Evolutionary conservation across 2,888 invertebrate genomes (phyloP), one percentile per base, ranked within the genome.

Genomic region (Scelioninae gen. 1): DNA sequence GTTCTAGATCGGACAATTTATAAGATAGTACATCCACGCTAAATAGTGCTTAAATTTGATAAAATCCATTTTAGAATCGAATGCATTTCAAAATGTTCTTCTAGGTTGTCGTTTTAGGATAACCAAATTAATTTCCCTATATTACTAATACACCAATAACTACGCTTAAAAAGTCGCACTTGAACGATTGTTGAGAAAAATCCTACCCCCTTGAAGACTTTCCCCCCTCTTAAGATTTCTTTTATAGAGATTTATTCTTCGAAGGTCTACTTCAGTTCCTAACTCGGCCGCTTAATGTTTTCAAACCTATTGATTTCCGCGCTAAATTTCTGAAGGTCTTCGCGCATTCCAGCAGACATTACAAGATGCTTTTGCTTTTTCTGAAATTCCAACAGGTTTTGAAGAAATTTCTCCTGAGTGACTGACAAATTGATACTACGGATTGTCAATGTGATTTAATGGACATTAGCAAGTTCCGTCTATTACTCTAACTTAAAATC

Each of bases 341-440:
- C 15, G 47, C 23, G 38, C 47, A 56, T 65, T 71, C 71, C 23
- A 51, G 6, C 2, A 10, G 16, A 55, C 55, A 47, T 56, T 63
- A 16, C 63, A 74, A 74, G 56, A 63, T 74, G 45, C 65, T 11
- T 58, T 10, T 6, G 45, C 58, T 72, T 72, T 72, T 72, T 72
- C 55, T 45, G 6, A 62, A 62, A 72, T 63, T 62, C 58, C 72
- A 72, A 62, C 72, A 63, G 71, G 71, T 71, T 71, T 60, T 51
- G 43, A 71, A 60, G 13, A 55, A 29, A 63, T 55, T 53, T 10
- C 45, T 40, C 9, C 29, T 62, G 23, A 23, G 7, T 29, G 5
- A 47, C 23, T 49, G 58, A 49, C 56, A 49, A 49, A 58, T 51
- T 60, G 71, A 49, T 71, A 47, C 38, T 5, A 38, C 13, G n/a